Evolutionary conservation across 92 coral and sea anemone genomes (phyloP).

Genomic region (Siderastrea siderea): DNA sequence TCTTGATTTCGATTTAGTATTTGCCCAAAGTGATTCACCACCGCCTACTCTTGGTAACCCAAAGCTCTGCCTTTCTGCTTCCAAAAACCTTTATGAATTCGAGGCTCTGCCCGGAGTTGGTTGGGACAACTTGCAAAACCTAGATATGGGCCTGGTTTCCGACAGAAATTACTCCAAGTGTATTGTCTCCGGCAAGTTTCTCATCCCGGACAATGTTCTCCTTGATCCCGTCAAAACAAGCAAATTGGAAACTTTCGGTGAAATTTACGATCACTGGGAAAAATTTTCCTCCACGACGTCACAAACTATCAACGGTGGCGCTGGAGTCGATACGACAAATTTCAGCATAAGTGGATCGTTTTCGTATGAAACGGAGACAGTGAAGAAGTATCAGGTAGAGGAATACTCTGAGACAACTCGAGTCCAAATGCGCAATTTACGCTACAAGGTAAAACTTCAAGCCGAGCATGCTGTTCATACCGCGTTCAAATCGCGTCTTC

Average conservation of each 20-base stretch:
- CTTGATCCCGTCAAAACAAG: slow-evolving; percentile 81
- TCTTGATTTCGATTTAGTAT: no score
- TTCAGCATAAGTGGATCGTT: slow-evolving; percentile 76
- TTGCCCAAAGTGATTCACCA: neutral
- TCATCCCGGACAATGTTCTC: slow-evolving; percentile 81
- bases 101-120: slow-evolving; percentile 92
- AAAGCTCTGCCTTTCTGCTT: neutral
- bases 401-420: slow-evolving; percentile 90
- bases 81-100: slow-evolving; percentile 51
- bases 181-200: slow-evolving; percentile 74
- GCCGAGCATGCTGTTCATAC: slow-evolving; percentile 87
- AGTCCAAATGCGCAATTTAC: slow-evolving; percentile 77
- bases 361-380: slow-evolving; percentile 76
- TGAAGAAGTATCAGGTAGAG: slow-evolving; percentile 89
- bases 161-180: slow-evolving; percentile 80
- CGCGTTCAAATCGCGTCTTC: slow-evolving; percentile 83
- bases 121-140: slow-evolving; percentile 89
- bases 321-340: no score
- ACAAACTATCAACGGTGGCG: slow-evolving; percentile 35
- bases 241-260: slow-evolving; percentile 74
- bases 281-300: slow-evolving; percentile 83
- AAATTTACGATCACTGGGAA: slow-evolving; percentile 84
- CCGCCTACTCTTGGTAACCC: neutral
- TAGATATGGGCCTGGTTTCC: slow-evolving; percentile 84
- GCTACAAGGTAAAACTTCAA: slow-evolving; percentile 81